phyloP scores from a whole-genome alignment of 2,888 invertebrate species.

The Apamea crenata region DNA sequence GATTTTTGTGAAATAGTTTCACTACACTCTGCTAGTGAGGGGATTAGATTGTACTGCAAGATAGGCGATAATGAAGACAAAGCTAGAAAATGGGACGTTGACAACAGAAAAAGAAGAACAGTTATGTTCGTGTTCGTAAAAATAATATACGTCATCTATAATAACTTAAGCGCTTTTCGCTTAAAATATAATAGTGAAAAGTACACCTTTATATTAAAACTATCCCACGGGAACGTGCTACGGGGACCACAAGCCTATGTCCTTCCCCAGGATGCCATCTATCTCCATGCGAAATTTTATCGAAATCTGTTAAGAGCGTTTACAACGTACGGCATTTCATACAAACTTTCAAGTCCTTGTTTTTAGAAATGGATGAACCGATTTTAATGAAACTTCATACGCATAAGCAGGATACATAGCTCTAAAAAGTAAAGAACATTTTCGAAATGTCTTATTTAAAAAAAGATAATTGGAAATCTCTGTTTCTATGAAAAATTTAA shows the following conservation, averaged over 20 bases:
- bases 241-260: neutral
- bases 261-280: neutral
- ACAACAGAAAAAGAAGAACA: too few species aligned
- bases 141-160: neutral
- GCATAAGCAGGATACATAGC: too few species aligned
- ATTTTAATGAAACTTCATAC: too few species aligned
- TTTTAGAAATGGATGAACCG: too few species aligned
- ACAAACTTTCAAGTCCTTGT: too few species aligned
- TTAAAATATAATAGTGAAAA: neutral
- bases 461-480: too few species aligned
- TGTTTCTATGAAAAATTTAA: too few species aligned
- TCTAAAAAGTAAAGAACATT: too few species aligned
- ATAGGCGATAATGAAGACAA: conserved; percentile 4
- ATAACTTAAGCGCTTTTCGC: neutral
- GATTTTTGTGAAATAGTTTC: conserved; percentile 68
- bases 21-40: conserved; percentile 32
- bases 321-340: too few species aligned
- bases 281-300: neutral
- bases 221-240: neutral
- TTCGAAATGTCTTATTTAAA: too few species aligned
- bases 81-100: neutral
- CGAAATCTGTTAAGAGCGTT: neutral
- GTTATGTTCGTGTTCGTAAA: neutral
- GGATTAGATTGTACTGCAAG: conserved; percentile 5
- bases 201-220: neutral